These are phyloP conservation scores for Rhadina sibilatrix DNA, from an alignment of 2,113 vertebrate species.

Conservation along the genomic window DNA sequence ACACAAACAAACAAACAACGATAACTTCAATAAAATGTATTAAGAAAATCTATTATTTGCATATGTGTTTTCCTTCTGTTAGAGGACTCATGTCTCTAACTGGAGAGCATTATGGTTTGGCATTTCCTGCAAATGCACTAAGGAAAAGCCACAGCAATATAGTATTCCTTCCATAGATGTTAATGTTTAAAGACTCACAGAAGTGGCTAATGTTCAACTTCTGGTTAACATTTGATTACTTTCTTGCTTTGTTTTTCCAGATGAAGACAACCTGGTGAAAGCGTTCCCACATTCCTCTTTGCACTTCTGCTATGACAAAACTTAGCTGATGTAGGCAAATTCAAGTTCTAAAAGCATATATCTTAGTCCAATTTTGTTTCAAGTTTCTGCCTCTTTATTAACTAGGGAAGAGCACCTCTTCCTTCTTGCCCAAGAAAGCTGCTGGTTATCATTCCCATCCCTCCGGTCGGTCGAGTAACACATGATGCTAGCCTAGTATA, in stretches of 20 bases:
- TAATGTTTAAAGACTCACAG: constrained; percentile 14
- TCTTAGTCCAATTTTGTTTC: not conserved
- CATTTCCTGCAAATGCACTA: constrained; percentile 45
- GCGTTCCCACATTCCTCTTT: not conserved
- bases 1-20: not conserved
- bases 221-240: constrained; percentile 19
- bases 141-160: constrained; percentile 46
- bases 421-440: constrained; percentile 31
- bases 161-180: constrained; percentile 22
- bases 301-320: constrained; percentile 1
- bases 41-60: not conserved
- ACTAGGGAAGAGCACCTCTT: constrained; percentile 17
- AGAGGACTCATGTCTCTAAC: not conserved
- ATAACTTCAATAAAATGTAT: not conserved
- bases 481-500: constrained; percentile 35
- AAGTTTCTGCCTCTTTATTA: constrained; percentile 22
- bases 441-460: constrained; percentile 52
- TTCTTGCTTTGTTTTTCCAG: not conserved
- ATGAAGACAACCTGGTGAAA: constrained; percentile 55
- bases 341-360: not conserved
- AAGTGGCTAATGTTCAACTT: constrained; percentile 17
- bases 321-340: constrained; percentile 17
- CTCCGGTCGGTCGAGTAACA: not conserved
- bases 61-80: not conserved
- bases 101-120: not conserved